Conservation (phyloP, 2,888 invertebrate species). For the Phrixothrix hirtus region DNA sequence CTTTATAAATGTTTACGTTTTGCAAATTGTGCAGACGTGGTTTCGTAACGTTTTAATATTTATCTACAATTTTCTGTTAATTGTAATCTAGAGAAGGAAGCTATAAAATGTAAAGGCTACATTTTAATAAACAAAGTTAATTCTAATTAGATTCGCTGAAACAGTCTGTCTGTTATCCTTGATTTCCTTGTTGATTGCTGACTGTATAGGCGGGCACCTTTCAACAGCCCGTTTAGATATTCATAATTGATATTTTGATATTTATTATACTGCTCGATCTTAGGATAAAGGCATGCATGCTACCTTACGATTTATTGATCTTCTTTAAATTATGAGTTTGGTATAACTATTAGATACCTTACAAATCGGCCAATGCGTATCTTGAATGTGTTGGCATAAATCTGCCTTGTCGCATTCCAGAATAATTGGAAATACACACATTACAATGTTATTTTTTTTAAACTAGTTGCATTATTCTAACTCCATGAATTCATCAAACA, state of each 20-base stretch:
- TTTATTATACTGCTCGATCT: conserved; percentile 45
- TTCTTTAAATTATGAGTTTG: conserved; percentile 20
- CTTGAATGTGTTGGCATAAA: no score
- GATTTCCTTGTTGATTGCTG: conserved; percentile 36
- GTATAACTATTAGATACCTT: conserved; percentile 16
- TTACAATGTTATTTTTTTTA: no score
- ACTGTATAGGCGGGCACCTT: conserved; percentile 45
- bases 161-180: conserved; percentile 7
- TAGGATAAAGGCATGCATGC: conserved; percentile 43
- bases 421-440: no score
- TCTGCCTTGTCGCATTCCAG: no score
- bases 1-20: not conserved
- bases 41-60: not conserved
- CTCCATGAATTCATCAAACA: no score
- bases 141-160: conserved; percentile 6
- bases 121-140: not conserved
- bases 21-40: no score
- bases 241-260: conserved; percentile 54
- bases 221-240: conserved; percentile 50
- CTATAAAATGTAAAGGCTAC: no score
- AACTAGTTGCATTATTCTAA: no score
- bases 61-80: no score
- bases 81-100: no score
- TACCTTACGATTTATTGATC: conserved; percentile 35
- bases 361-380: conserved; percentile 4